Percentiles rank a stretch among this genome's conserved stretches.
phyloP scores from a whole-genome alignment of 2,888 invertebrate species.

The Meteorus cinctellus region DNA sequence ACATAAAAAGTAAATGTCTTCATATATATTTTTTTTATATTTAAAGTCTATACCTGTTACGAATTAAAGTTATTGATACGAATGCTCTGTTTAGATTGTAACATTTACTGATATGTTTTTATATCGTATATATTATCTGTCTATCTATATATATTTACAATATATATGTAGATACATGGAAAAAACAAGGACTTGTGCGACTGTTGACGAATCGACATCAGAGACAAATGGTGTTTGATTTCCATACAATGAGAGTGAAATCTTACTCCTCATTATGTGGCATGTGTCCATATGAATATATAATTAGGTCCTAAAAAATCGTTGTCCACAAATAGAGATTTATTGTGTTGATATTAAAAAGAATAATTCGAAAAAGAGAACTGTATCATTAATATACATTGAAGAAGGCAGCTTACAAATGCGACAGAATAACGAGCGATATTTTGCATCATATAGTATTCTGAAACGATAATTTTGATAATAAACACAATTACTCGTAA shows the following conservation, averaged over 20 bases:
- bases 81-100: conserved; percentile 63
- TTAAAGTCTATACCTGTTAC: conserved; percentile 71
- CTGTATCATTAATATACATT: neutral
- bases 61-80: conserved; percentile 64
- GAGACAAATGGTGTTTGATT: neutral
- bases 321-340: neutral
- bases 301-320: neutral
- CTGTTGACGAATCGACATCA: neutral
- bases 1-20: conserved; percentile 61
- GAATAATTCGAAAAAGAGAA: neutral
- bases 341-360: conserved; percentile 12
- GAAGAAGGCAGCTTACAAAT: conserved; percentile 15
- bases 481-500: neutral
- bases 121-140: conserved; percentile 50
- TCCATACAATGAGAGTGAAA: neutral
- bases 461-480: neutral
- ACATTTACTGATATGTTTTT: conserved; percentile 64
- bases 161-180: conserved; percentile 53
- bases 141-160: too few species aligned
- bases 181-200: conserved; percentile 1
- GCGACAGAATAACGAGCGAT: conserved; percentile 14
- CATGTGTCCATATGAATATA: neutral
- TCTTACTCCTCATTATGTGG: neutral
- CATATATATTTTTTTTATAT: conserved; percentile 64
- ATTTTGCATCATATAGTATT: neutral